phyloP scores from a whole-genome alignment of 2,113 vertebrate genomes.

The Scophthalmus maximus region DNA sequence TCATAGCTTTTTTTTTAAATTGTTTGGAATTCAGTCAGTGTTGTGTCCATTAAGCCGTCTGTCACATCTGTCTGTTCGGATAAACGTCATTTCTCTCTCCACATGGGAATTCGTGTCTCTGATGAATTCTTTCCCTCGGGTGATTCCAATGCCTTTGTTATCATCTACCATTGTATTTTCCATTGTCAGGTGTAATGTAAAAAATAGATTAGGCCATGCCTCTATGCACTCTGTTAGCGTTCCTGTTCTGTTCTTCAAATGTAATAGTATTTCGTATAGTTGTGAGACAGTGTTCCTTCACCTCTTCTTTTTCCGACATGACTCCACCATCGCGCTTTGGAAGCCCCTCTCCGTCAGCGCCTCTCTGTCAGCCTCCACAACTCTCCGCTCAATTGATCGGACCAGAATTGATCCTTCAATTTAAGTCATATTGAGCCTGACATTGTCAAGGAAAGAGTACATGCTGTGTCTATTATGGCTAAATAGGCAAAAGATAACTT shows the following conservation, averaged over 20 bases:
- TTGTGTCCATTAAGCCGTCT: not conserved
- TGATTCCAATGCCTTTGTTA: not conserved
- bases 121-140: not conserved
- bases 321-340: not conserved
- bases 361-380: slow-evolving; percentile 14
- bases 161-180: too few species aligned
- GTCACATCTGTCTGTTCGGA: not conserved
- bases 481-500: slow-evolving; percentile 55
- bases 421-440: slow-evolving; percentile 30
- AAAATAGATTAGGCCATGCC: too few species aligned
- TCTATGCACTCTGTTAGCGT: too few species aligned
- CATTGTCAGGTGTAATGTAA: too few species aligned
- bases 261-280: too few species aligned
- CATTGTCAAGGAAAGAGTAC: slow-evolving; percentile 23
- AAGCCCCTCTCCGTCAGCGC: not conserved
- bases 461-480: slow-evolving; percentile 47
- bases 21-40: not conserved
- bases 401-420: slow-evolving; percentile 52
- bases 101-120: not conserved
- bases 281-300: too few species aligned
- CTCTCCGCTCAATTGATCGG: slow-evolving; percentile 32
- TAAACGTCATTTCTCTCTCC: too few species aligned
- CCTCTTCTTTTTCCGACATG: not conserved
- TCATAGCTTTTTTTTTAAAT: not conserved
- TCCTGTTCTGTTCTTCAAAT: too few species aligned